phyloP scores from a whole-genome alignment of 2,797 vertebrate species.

The Coreius guichenoti region DNA sequence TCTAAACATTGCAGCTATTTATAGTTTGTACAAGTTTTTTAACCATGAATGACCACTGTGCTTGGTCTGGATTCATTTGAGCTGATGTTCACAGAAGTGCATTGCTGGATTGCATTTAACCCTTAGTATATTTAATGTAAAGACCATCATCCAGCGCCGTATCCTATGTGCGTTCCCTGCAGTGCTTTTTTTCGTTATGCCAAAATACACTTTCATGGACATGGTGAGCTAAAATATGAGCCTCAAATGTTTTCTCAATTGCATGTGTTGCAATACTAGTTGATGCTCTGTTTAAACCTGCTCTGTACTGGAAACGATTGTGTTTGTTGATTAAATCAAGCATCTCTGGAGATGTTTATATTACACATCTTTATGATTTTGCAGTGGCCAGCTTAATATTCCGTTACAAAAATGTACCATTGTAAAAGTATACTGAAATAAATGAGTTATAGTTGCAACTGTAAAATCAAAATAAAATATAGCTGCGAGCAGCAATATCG shows the following conservation, averaged over 20 bases:
- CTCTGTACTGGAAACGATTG: neutral
- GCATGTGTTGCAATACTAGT: neutral
- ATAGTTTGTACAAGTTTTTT: neutral
- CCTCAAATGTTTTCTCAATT: neutral
- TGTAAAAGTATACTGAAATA: neutral
- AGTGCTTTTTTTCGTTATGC: neutral
- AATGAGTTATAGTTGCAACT: neutral
- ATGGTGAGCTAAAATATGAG: neutral
- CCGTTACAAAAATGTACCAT: no score
- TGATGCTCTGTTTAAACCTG: neutral
- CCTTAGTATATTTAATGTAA: neutral
- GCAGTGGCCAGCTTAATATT: neutral
- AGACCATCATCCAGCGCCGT: neutral
- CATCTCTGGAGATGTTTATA: neutral
- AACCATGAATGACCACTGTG: neutral
- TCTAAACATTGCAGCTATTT: neutral
- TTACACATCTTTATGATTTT: neutral
- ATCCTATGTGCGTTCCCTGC: neutral
- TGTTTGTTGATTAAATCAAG: constrained; percentile 20
- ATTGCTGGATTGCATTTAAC: neutral
- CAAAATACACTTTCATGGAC: neutral
- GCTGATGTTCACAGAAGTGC: constrained; percentile 23
- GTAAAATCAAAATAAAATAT: neutral
- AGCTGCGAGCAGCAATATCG: neutral
- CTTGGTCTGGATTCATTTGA: neutral